These are phyloP conservation scores for Heliconius hortense DNA, from an alignment of 2,888 invertebrate species.

Conservation along the genomic window DNA sequence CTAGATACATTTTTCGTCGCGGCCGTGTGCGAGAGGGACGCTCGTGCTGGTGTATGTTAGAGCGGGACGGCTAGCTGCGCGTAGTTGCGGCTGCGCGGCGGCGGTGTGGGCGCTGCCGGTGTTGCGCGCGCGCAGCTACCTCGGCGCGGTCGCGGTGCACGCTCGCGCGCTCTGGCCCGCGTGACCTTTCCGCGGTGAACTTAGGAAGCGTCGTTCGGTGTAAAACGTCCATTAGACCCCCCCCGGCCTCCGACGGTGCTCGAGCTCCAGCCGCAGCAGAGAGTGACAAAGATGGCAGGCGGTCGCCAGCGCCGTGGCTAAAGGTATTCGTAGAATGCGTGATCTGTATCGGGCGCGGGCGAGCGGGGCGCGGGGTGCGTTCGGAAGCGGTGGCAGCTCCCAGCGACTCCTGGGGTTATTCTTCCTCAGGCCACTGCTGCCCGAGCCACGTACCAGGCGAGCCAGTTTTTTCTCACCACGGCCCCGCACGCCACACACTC, in stretches of 20 bases:
- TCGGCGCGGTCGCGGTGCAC: conserved; percentile 75
- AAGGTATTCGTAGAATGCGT: conserved; percentile 82
- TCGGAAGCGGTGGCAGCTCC: conserved; percentile 83
- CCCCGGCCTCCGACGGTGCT: conserved; percentile 69
- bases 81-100: conserved; percentile 68
- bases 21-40: conserved; percentile 63
- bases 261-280: conserved; percentile 64
- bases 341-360: conserved; percentile 78
- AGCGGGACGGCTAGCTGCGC: conserved; percentile 58
- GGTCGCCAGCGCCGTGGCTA: conserved; percentile 71
- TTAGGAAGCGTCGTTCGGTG: conserved; percentile 80
- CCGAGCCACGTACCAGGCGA: conserved; percentile 79
- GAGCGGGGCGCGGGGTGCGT: conserved; percentile 73
- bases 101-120: conserved; percentile 81
- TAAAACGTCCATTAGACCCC: conserved; percentile 78
- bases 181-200: conserved; percentile 81
- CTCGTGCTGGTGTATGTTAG: conserved; percentile 44
- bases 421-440: conserved; percentile 83
- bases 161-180: conserved; percentile 76
- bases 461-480: conserved; percentile 85
- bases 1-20: conserved; percentile 82
- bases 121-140: conserved; percentile 79
- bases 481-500: conserved; percentile 83
- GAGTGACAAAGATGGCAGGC: conserved; percentile 75
- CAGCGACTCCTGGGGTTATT: conserved; percentile 83